phyloP scores from a whole-genome alignment of 2,888 invertebrate genomes.

The Carterocephalus palaemon region DNA sequence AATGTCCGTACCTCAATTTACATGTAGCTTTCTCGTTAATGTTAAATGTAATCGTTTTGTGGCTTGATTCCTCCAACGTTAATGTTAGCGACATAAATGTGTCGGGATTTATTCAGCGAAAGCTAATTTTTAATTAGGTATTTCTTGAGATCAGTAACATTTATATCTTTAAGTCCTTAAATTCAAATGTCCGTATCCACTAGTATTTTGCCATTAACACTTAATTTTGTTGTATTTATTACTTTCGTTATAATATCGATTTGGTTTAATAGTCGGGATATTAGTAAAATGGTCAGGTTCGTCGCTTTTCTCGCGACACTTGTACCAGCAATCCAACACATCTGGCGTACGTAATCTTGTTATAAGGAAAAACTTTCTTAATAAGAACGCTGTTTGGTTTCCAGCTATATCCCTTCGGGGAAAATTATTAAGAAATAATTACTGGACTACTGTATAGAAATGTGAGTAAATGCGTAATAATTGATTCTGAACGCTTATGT shows the following conservation, averaged over 20 bases:
- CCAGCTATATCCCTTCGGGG: slow-evolving; percentile 49
- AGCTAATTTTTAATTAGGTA: too few species aligned
- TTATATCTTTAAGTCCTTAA: too few species aligned
- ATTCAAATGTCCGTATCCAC: too few species aligned
- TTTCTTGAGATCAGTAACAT: too few species aligned
- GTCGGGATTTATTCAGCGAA: neutral
- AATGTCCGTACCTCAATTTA: slow-evolving; percentile 25
- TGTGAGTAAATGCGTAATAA: neutral
- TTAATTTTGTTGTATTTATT: too few species aligned
- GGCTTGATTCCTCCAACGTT: slow-evolving; percentile 15
- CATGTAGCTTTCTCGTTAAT: slow-evolving; percentile 24
- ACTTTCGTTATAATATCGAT: slow-evolving; percentile 7
- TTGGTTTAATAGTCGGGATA: neutral
- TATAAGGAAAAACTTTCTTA: slow-evolving; percentile 77
- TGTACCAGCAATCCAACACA: slow-evolving; percentile 65
- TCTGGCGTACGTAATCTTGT: slow-evolving; percentile 75
- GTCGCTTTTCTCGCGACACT: slow-evolving; percentile 44
- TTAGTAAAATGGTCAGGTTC: slow-evolving; percentile 12
- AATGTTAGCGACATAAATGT: slow-evolving; percentile 10
- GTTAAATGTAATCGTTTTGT: slow-evolving; percentile 22
- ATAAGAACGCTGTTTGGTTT: slow-evolving; percentile 68
- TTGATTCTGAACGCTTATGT: slow-evolving; percentile 17
- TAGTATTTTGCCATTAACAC: too few species aligned
- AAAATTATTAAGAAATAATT: slow-evolving; percentile 53
- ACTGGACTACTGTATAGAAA: slow-evolving; percentile 27